Base-by-base conservation (phyloP, 2,113 vertebrate genomes). In the Amphilophus citrinellus region DNA sequence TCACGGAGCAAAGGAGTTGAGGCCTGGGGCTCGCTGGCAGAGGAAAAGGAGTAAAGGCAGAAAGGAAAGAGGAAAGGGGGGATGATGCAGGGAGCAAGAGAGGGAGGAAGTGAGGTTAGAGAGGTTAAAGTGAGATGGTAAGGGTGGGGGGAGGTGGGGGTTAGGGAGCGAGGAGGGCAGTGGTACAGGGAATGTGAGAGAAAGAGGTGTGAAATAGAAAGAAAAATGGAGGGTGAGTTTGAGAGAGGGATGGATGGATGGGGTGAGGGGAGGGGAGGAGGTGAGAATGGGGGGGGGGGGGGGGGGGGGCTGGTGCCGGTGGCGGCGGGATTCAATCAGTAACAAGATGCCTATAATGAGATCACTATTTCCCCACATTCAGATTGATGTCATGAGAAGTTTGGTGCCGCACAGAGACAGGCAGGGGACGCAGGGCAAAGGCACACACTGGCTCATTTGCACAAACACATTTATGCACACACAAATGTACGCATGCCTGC, bases 301-400 rank as follows among this genome's bases (percentile, higher is more conserved):
- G 82, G 59, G 83, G 61, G 77, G 77, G 81, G 58, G 61, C 68
- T 56, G 88, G 81, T 88, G 88, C 84, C 80, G 84, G 84, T 82
- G 79, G 91, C 80, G 88, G 88, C 91, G 92, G 93, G 93, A 95
- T 96, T 95, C 94, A 96, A 96, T 96, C 93, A 95, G 94, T 91
- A 94, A 94, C 92, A 93, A 92, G 92, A 95, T 91, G 93, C 90
- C 94, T 93, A 88, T 95, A 95, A 95, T 94, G 96, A 96, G 92
- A 95, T 96, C 95, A 95, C 91, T 92, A 91, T 95, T 96, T 96
- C 95, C 95, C 87, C 88, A 78, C 84, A 71, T 95, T 94, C 86
- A 94, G 92, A 96, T 95, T 93, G 94, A 96, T 95, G 93, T 95
- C 94, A 95, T 95, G 91, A 94, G 93, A 93, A 89, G 91, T 92